phyloP scores from a whole-genome alignment of 2,113 vertebrate species.

The Aldabrachelys gigantea region DNA sequence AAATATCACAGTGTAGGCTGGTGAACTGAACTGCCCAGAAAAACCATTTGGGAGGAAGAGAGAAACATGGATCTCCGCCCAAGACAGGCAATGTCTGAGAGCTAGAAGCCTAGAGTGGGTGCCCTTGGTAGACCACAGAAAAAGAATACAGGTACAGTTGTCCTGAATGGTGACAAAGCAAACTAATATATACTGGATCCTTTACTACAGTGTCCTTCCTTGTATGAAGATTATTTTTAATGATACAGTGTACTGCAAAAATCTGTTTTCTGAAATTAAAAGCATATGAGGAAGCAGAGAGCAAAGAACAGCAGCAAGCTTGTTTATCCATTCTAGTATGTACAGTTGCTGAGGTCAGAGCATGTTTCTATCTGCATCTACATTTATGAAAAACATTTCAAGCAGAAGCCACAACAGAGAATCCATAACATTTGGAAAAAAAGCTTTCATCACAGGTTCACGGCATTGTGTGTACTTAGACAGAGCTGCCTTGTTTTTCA shows the following conservation, averaged over 20 bases:
- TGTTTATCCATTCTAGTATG: background rate
- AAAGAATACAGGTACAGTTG: background rate
- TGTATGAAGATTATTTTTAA: background rate
- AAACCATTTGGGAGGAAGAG: background rate
- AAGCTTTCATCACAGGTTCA: background rate
- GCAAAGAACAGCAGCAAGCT: background rate
- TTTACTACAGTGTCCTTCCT: background rate
- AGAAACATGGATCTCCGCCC: background rate
- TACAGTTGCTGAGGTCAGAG: background rate
- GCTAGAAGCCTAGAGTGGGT: too few relatives aligned
- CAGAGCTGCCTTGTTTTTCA: slow-evolving; percentile 35
- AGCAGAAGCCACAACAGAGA: background rate
- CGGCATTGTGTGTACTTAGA: background rate
- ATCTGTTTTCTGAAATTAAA: background rate
- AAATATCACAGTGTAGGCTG: background rate
- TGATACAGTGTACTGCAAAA: background rate
- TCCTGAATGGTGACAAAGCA: background rate
- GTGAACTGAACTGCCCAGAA: background rate
- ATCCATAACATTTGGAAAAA: background rate
- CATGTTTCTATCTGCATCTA: background rate
- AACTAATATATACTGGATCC: background rate
- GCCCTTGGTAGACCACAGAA: background rate
- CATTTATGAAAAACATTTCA: background rate
- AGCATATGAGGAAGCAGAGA: background rate
- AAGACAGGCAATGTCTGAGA: background rate